phyloP scores from a whole-genome alignment of 2,797 vertebrate species.

The Pseudomugil tenellus region DNA sequence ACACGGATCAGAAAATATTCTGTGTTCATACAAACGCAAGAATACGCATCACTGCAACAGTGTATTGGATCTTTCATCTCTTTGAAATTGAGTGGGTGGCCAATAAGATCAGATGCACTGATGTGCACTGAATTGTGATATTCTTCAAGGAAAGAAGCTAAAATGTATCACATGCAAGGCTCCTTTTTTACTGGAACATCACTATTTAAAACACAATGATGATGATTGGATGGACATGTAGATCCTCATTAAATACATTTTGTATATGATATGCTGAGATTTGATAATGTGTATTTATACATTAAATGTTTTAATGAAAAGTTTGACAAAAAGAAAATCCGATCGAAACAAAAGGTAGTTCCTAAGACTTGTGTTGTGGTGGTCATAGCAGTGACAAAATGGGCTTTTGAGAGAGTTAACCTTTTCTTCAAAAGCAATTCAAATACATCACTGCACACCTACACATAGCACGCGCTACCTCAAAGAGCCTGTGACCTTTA shows the following conservation, averaged over 20 bases:
- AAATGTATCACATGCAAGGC: not conserved
- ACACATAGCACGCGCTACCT: conserved; percentile 36
- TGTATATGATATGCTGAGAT: not conserved
- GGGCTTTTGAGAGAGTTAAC: conserved; percentile 45
- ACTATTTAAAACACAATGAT: not conserved
- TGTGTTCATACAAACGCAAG: conserved; percentile 14
- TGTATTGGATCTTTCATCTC: not conserved
- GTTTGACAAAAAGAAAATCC: not conserved
- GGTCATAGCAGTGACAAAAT: conserved; percentile 14
- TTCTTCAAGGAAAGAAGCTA: not conserved
- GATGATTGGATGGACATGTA: not conserved
- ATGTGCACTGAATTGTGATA: conserved; percentile 28
- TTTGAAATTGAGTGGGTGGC: conserved; percentile 21
- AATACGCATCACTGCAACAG: conserved; percentile 17
- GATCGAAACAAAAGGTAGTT: conserved; percentile 1
- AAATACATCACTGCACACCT: conserved; percentile 33
- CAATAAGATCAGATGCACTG: conserved; percentile 18
- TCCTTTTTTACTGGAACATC: not conserved
- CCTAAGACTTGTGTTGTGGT: conserved; percentile 6
- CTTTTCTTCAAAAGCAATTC: conserved; percentile 56
- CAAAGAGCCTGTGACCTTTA: conserved; percentile 67
- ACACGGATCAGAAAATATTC: conserved; percentile 51
- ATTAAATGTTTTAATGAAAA: not conserved
- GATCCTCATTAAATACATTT: not conserved
- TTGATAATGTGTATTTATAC: not conserved